A percentile compares a stretch with the other conserved stretches of the same genome.
Conservation (phyloP, 2,797 vertebrate species). For the Chelonia mydas region DNA sequence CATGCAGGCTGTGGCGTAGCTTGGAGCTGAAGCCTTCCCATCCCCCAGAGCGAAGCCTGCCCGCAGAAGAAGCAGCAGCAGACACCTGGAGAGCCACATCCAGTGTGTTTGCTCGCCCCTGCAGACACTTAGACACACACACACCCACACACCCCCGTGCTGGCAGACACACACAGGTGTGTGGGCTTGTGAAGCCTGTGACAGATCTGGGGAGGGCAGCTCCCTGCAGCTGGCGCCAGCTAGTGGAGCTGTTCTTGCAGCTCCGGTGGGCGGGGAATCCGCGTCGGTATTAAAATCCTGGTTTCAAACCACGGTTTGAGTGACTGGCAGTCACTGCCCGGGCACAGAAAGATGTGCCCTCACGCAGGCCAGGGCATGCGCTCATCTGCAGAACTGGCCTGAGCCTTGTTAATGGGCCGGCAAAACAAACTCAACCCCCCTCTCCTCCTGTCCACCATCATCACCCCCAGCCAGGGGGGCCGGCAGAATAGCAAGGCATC, state of each 20-base stretch:
- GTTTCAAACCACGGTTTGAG: no score
- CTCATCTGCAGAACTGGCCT: neutral
- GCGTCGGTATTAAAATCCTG: no score
- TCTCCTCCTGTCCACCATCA: neutral
- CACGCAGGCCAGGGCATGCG: neutral
- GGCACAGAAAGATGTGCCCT: no score
- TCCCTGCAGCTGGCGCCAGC: neutral
- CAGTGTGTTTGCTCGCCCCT: neutral
- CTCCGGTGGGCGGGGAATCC: no score
- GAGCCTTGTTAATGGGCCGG: neutral
- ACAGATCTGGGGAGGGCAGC: neutral
- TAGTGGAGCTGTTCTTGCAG: no score
- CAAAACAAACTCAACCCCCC: neutral
- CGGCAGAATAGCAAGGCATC: conserved; percentile 31
- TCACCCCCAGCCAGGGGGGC: conserved; percentile 5
- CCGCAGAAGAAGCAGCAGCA: no score
- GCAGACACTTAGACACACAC: neutral
- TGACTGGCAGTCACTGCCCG: no score
- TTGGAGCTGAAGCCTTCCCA: neutral
- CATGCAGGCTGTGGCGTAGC: neutral
- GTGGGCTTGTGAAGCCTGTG: neutral
- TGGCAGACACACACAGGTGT: neutral
- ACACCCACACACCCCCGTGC: neutral
- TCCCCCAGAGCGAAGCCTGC: neutral
- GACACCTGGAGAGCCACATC: neutral